Base-by-base conservation (phyloP, 2,113 vertebrate genomes). In the Nansenia antarctica region DNA sequence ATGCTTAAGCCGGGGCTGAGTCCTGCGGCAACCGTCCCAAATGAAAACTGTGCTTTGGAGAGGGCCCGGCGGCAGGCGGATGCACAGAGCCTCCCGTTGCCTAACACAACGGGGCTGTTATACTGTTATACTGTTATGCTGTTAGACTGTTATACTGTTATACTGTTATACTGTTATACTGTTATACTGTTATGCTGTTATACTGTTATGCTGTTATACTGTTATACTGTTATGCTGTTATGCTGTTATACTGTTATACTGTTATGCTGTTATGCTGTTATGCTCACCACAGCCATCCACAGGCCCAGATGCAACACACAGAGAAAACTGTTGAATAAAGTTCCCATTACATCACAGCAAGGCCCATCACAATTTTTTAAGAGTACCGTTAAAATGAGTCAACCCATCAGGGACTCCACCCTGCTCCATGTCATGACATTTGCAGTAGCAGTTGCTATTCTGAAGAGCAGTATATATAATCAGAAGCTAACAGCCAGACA, bases 311-410 rank as follows among this genome's bases (percentile, higher is more conserved):
- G 75, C 83, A 54, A 66, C 65, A 76, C 82, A 79, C 32, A 69
- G 82, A 88, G 84, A 89, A 91, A 90, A 90, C 89, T 87, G 88
- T 91, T 89, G 88, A 90, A 89, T 87, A 82, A 83, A 92, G 83
- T 91, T 90, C 89, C 91, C 91, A 91, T 92, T 90, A 92, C 90
- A 86, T 92, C 91, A 92, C 88, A 69, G 47, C 73, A 57, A 67
- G 79, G 78, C 78, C 83, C 84, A 84, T 90, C 80, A 3, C 83
- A 64, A 53, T 75, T 85, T 88, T 79, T 89, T 54, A 67, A 71
- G 77, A 87, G 85, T 69, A 76, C 82, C 66, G 76, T 86, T 86
- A 87, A 87, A 89, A 84, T 74, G 82, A 90, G 87, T 80, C 37
- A 60, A 69, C 76, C 82, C 77, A 71, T 81, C 80, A 66, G 74